Base-by-base conservation (phyloP, 2,113 vertebrate genomes). In the Anseranas semipalmata region DNA sequence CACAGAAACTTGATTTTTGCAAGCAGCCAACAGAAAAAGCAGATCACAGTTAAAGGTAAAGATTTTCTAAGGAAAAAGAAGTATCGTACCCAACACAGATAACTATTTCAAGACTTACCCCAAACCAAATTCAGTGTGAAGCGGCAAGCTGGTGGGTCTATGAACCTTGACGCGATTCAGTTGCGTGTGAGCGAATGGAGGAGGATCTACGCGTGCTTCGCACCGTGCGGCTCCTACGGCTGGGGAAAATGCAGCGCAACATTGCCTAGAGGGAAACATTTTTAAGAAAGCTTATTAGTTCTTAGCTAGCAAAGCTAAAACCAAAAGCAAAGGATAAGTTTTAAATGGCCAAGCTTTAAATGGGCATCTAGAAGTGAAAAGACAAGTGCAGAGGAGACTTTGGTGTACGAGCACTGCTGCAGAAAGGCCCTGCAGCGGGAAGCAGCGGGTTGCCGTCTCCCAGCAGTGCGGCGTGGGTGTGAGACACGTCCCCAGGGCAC, bases 211-310 rank as follows among this genome's bases (percentile, higher is more conserved):
- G 0, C 0, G 6, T 22, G 20, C 48, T 80, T 73, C 14, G 24
- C 72, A 56, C 48, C 39, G 32, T 16, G 27, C 0, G 2, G 45
- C 41, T 93, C 60, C 70, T 45, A 16, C 39, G 39, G 33, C 17
- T 0, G 0, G 10, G 30, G 30, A 39, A 85, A 59, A 41, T 5
- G 55, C 56, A 87, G 27, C 0, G 0, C 77, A 10, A 27, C 11
- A 0, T 15, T 24, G 8, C 46, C 46, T 78, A 12, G 41, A 75
- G 16, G 14, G 70, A 90, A 89, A 62, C 17, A 73, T 21, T 86
- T 60, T 32, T 9, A 79, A 50, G 41, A 50, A 67, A 79, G 58
- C n/a, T 37, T 9, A 8, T 59, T 58, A 82, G 48, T 74, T 41
- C 17, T 68, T 25, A 53, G 50, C 41, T 28, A 39, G 62, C 30